Evolutionary conservation across 2,797 vertebrate species (phyloP), one percentile per base, ranked within the genome.

Genomic region (Acestrorhynchus altus): DNA sequence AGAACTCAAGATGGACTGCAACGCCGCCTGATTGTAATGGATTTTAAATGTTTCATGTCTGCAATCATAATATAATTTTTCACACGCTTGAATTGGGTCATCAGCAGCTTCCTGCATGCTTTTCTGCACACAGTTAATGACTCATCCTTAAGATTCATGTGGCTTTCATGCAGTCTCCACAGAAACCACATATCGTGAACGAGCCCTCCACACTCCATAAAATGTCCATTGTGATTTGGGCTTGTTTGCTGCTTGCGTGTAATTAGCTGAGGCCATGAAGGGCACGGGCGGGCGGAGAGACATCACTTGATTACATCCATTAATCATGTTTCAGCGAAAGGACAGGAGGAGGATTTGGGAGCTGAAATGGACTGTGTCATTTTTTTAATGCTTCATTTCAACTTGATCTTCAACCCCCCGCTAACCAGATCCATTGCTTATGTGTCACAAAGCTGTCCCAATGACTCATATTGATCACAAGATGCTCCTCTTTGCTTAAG

Each of bases 271-370:
- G 79, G 86, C 85, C 86, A 87, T 80, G 82, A 84, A 81, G 83
- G 85, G 86, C 84, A 86, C 31, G 51, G 89, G 87, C 86, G 82
- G 81, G 81, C 67, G 83, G 79, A 83, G 86, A 83, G 85, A 83
- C 76, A 84, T 88, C 83, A 82, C 87, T 90, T 92, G 89, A 93
- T 93, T 91, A 89, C 85, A 86, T 83, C 85, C 88, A 91, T 92
- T 92, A 89, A 90, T 92, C 92, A 91, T 82, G 84, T 87, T 79
- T 75, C 79, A 74, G 78, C 49, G 79, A 88, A 83, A 83, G 79
- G 73, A 86, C 80, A 52, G 75, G 61, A 83, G 69, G 74, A 60
- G 79, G 86, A 87, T 87, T 87, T 85, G 81, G 73, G 75, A 88
- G 87, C 82, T 77, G 78, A 80, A 79, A 84, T 79, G 74, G 83